These are phyloP conservation scores for Sarcophaga carnaria DNA, from an alignment of 2,888 invertebrate genomes.

Conservation along the genomic window DNA sequence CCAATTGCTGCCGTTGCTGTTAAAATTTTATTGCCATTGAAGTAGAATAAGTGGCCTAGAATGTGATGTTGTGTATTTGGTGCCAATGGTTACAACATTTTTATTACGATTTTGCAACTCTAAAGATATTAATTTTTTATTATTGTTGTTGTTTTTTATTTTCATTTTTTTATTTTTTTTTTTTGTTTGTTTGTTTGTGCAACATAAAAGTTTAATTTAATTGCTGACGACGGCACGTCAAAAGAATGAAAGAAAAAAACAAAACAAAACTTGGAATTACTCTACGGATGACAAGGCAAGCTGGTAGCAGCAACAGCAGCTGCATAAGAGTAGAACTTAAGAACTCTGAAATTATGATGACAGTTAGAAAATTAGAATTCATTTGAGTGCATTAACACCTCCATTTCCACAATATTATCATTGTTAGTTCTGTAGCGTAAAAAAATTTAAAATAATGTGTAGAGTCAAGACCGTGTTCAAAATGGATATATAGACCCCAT, in stretches of 20 bases:
- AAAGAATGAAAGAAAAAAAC: neutral
- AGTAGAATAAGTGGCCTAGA: conserved; percentile 1
- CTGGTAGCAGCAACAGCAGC: no score
- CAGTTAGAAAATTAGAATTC: no score
- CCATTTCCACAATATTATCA: no score
- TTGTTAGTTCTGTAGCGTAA: no score
- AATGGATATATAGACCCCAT: no score
- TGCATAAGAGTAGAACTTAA: no score
- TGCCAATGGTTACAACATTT: neutral
- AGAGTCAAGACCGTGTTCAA: no score
- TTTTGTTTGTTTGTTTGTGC: neutral
- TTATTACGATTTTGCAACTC: neutral
- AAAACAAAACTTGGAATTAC: neutral
- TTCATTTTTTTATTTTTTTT: conserved; percentile 8
- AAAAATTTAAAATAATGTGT: no score
- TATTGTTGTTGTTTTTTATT: neutral
- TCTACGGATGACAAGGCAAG: neutral
- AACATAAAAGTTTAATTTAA: conserved; percentile 50
- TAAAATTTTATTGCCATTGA: conserved; percentile 5
- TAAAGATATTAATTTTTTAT: neutral
- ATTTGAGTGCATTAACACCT: no score
- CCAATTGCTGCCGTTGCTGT: neutral
- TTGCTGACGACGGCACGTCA: neutral
- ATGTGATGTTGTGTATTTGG: neutral
- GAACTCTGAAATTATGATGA: no score